Evolutionary conservation across 2,888 invertebrate species (phyloP).

Genomic region (Caenorhabditis sp.): DNA sequence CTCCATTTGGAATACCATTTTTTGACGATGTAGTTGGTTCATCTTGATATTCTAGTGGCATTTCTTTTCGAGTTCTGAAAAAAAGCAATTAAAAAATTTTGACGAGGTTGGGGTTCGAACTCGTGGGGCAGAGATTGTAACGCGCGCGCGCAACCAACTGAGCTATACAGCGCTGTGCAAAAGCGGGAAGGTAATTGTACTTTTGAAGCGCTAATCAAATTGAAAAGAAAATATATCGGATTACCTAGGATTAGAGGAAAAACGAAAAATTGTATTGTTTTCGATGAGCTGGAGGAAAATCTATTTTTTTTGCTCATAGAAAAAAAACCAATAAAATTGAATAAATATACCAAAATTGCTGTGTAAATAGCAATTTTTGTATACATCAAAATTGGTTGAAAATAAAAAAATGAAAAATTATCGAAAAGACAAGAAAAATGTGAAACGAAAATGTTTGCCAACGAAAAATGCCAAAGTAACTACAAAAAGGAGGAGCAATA

Average conservation of each 20-base stretch:
- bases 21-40: conserved; percentile 28
- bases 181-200: too few species aligned
- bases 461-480: not conserved
- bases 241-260: too few species aligned
- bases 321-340: not conserved
- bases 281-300: not conserved
- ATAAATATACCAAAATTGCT: not conserved
- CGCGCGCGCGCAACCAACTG: too few species aligned
- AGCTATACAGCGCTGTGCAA: too few species aligned
- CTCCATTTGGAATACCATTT: conserved; percentile 50
- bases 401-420: too few species aligned
- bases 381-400: too few species aligned
- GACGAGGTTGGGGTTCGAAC: too few species aligned
- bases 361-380: not conserved
- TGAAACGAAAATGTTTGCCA: not conserved
- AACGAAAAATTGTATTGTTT: too few species aligned
- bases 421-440: not conserved
- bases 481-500: not conserved
- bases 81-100: not conserved
- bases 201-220: too few species aligned
- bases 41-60: conserved; percentile 42
- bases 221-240: too few species aligned
- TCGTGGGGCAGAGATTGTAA: too few species aligned
- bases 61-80: conserved; percentile 6
- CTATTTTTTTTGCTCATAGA: not conserved